These are phyloP conservation scores for Agrotis clavis DNA, from an alignment of 2,888 invertebrate species.

Conservation along the genomic window DNA sequence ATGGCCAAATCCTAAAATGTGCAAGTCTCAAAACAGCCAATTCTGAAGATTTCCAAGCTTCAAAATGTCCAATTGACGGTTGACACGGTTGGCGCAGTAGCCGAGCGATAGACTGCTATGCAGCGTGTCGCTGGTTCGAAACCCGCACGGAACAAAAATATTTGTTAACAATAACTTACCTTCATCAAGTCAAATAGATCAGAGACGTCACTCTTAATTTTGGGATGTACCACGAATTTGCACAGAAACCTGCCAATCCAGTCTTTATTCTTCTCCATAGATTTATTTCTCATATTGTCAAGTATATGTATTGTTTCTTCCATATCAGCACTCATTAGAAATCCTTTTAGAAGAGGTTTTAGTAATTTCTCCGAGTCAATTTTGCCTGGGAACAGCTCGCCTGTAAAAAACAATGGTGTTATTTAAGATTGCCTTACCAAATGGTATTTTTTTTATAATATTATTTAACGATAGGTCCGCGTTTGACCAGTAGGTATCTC, in stretches of 20 bases:
- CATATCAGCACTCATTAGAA: conserved; percentile 85
- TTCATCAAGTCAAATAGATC: conserved; percentile 84
- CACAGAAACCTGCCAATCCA: conserved; percentile 91
- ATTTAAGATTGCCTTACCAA: no score
- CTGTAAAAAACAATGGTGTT: conserved; percentile 64
- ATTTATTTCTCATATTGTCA: conserved; percentile 84
- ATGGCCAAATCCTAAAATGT: no score
- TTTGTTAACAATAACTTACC: conserved; percentile 68
- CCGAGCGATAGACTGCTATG: no score
- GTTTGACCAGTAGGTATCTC: no score
- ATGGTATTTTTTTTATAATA: no score
- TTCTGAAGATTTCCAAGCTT: no score
- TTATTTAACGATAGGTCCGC: no score
- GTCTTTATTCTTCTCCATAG: conserved; percentile 86
- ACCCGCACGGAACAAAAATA: no score
- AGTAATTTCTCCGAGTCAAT: conserved; percentile 88
- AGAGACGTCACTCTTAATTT: conserved; percentile 80
- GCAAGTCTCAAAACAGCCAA: no score
- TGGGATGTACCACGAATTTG: conserved; percentile 84
- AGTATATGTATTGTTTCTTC: conserved; percentile 86
- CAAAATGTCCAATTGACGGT: no score
- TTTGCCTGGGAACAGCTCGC: conserved; percentile 88
- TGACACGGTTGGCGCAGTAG: no score
- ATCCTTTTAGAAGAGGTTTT: conserved; percentile 86
- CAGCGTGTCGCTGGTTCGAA: no score